Conservation (phyloP, 64 coral and sea anemone genomes). For the Pachyseris speciosa region DNA sequence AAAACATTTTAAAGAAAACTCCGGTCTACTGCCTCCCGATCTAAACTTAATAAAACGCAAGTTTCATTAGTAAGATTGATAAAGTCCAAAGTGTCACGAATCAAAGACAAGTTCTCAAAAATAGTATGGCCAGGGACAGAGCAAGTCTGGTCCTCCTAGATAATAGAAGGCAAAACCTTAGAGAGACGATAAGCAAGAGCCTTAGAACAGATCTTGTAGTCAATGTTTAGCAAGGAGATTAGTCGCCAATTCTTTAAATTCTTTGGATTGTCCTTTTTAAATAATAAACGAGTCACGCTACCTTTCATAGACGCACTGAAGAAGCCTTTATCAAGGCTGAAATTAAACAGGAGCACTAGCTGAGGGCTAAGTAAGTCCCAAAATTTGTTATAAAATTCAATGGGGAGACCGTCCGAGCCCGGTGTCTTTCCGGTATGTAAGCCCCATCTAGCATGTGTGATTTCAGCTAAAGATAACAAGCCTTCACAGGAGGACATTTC, state of each 20-base stretch:
- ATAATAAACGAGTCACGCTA: neutral
- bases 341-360: neutral
- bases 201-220: neutral
- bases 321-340: neutral
- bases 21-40: constrained; percentile 38
- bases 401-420: constrained; percentile 7
- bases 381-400: constrained; percentile 46
- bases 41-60: neutral
- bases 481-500: neutral
- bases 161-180: neutral
- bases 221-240: neutral
- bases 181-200: neutral
- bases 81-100: neutral
- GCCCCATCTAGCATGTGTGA: neutral
- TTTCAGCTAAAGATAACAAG: neutral
- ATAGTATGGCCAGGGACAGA: neutral
- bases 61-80: neutral
- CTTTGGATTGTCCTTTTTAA: neutral
- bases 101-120: neutral
- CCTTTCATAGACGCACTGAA: neutral
- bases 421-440: constrained; percentile 1
- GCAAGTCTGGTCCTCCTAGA: neutral
- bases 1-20: neutral
- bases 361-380: neutral
- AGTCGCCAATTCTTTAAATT: neutral